These are phyloP conservation scores for Lophotriccus pileatus DNA, from an alignment of 2,797 vertebrate species.

Conservation along the genomic window DNA sequence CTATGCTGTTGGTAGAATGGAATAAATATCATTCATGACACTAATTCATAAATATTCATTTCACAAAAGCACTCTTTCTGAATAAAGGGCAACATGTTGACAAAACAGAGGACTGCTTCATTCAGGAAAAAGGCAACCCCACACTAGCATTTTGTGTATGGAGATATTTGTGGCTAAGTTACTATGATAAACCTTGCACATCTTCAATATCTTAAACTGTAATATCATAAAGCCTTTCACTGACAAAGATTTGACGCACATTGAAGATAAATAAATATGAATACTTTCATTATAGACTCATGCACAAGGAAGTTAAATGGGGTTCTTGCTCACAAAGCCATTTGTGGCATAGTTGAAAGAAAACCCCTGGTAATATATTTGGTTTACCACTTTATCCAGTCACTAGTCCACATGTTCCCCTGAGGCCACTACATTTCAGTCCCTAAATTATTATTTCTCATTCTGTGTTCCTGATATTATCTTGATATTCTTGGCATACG, in stretches of 20 bases:
- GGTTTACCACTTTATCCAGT: neutral
- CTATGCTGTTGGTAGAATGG: neutral
- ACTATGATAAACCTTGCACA: neutral
- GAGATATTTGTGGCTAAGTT: neutral
- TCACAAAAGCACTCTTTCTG: neutral
- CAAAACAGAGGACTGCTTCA: neutral
- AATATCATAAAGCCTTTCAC: neutral
- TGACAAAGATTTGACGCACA: neutral
- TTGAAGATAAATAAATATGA: neutral
- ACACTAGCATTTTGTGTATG: neutral
- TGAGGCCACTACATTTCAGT: neutral
- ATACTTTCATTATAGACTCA: neutral
- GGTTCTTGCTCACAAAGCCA: neutral
- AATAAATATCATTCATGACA: neutral
- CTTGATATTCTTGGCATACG: slow-evolving; percentile 27
- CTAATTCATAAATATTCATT: neutral
- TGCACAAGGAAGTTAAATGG: neutral
- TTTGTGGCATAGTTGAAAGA: neutral
- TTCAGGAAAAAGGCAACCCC: neutral
- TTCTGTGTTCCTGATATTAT: slow-evolving; percentile 3
- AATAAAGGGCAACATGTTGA: neutral
- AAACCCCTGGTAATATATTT: neutral
- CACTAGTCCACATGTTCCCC: neutral
- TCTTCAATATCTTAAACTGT: neutral
- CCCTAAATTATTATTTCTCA: slow-evolving; percentile 3